Percentiles rank a stretch among this genome's conserved stretches.
Conservation (phyloP, 2,113 vertebrate genomes). For the Pomatostomus ruficeps region DNA sequence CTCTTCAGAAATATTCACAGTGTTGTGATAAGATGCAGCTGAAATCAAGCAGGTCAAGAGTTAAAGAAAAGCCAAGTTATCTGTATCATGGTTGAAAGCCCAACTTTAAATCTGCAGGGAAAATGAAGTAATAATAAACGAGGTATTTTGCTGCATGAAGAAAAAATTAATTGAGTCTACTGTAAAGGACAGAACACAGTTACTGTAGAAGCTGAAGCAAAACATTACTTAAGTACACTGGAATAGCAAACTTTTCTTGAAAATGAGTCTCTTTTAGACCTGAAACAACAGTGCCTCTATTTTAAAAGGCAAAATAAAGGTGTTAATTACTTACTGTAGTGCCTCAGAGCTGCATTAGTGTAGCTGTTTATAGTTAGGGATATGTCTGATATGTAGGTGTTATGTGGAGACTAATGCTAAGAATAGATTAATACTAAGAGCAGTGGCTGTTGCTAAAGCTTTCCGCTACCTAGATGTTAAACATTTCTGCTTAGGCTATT, state of each 20-base stretch:
- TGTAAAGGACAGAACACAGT: background rate
- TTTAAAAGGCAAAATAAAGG: background rate
- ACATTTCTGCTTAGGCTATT: background rate
- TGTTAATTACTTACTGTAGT: background rate
- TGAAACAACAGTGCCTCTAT: background rate
- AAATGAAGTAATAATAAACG: background rate
- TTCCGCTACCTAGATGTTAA: background rate
- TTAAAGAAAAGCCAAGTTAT: background rate
- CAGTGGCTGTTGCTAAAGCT: background rate
- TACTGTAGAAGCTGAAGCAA: background rate
- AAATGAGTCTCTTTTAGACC: background rate
- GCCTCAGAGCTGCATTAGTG: background rate
- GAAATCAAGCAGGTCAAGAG: background rate
- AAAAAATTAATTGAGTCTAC: background rate
- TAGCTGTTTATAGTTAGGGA: background rate
- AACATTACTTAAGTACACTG: background rate
- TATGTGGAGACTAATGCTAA: background rate
- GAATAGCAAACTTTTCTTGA: background rate
- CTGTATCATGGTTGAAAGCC: accelerated
- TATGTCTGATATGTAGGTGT: background rate
- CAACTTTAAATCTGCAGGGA: background rate
- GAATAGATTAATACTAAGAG: background rate
- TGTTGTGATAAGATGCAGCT: background rate
- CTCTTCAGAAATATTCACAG: background rate
- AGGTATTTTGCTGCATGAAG: background rate